Base-by-base conservation (phyloP, 92 coral and sea anemone species). In the Zoanthus sansibaricus region DNA sequence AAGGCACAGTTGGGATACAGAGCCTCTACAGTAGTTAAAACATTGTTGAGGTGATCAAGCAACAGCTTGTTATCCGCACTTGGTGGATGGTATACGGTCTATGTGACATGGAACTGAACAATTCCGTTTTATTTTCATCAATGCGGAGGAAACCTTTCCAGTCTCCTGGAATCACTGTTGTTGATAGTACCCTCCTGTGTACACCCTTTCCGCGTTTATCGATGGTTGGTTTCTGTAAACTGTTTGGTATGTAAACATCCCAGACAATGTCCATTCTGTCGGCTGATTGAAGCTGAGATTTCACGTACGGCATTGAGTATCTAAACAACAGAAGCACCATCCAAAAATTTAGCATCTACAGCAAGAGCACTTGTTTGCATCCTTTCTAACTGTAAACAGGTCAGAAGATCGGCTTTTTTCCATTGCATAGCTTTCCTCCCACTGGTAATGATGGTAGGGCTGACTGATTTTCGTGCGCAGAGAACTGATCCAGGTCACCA, bases 241-340 rank as follows among this genome's bases (percentile, higher is more conserved):
- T 82, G 91, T 75, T 52, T 61, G 83, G 83, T 6, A 72, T 31
- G 25, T 87, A 91, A 25, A 82, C 88, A 82, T 92, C 91, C 95
- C 91, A 90, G 42, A 79, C 75, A n/a, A 84, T 84, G 55, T 93
- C 91, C 58, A 90, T 70, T 74, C 90, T 78, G 33, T 66, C 75
- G 33, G 82, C 89, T 25, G 75, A 12, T 44, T 87, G 69, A 13
- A 87, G 82, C 75, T 87, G 90, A 21, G 87, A 82, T 72, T 17
- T 45, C 31, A 93, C 79, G 77, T 49, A 90, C 49, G 95, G 92
- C 7, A 70, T 45, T 87, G 79, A 31, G 37, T 9, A 90, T 89
- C 7, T 83, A 86, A 45, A 88, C 92, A 7, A 87, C 88, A 17
- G 87, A 92, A 14, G 94, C 94, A 72, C 96, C 94, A 68, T 93